These are phyloP conservation scores for Arbacia lixula DNA, from an alignment of 53 echinoderm and acorn worm species.

Conservation along the genomic window DNA sequence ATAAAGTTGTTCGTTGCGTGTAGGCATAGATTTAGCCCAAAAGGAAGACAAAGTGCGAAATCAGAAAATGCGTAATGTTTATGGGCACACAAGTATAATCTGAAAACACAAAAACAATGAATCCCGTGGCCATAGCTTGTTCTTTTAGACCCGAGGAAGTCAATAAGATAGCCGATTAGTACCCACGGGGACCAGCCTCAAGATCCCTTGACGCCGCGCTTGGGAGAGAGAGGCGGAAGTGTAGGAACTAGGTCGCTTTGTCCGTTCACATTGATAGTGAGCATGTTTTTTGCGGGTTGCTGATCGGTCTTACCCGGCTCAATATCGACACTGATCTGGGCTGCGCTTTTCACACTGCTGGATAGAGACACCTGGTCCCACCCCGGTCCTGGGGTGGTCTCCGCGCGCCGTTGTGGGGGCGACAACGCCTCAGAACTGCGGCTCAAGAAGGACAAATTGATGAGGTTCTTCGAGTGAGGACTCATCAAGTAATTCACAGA, in stretches of 20 bases:
- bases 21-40: too few relatives aligned
- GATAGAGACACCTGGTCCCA: neutral
- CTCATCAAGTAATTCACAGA: constrained; percentile 26
- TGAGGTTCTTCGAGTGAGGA: constrained; percentile 24
- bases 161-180: too few relatives aligned
- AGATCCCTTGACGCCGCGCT: constrained; percentile 28
- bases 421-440: constrained; percentile 39
- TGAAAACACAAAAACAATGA: too few relatives aligned
- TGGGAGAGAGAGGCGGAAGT: constrained; percentile 46
- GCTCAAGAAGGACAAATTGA: constrained; percentile 43
- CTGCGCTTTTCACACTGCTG: constrained; percentile 37
- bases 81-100: too few relatives aligned
- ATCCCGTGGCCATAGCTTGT: too few relatives aligned
- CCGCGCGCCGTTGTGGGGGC: neutral
- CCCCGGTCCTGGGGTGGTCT: neutral
- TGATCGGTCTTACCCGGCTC: neutral
- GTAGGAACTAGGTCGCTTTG: constrained; percentile 14
- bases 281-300: neutral
- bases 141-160: too few relatives aligned
- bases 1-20: too few relatives aligned
- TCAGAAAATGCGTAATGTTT: too few relatives aligned
- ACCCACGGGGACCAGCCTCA: too few relatives aligned
- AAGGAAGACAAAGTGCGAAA: too few relatives aligned
- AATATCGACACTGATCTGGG: constrained; percentile 38
- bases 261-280: constrained; percentile 16